Evolutionary conservation across 2,888 invertebrate species (phyloP), one percentile per base, ranked within the genome.

Genomic region (Protonemura montana): DNA sequence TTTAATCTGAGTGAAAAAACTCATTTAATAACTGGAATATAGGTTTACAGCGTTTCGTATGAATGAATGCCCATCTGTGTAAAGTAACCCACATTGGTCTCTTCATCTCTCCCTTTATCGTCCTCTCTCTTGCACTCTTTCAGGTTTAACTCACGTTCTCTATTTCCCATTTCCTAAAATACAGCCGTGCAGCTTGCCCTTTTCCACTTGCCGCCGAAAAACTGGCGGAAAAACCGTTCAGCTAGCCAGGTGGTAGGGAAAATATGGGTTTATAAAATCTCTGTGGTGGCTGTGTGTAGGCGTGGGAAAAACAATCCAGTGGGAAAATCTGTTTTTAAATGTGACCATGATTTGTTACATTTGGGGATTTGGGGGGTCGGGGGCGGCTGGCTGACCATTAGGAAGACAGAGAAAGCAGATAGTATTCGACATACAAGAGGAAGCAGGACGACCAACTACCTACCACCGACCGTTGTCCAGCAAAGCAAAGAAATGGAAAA

Each of bases 271-370:
- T 59, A 84, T 84, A 59, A 84, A 84, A 84, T 84, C 84, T 76
- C 28, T 27, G 84, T 28, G 35, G 35, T 35, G 35, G 5, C 35
- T 35, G 35, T 35, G 35, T 35, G 35, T 3, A 10, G 5, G 59
- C 59, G 84, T 76, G 84, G 76, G 84, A 84, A 84, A 84, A 84
- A 27, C 84, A 59, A 76, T 16, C 59, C 84, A 84, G 84, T 84
- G 84, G 84, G 59, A 84, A 84, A 84, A 84, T 84, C 84, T 84
- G 84, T 84, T 87, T 87, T 86, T 85, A 86, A 87, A 87, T 87
- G 85, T 76, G 85, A 87, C 87, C 85, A 87, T 85, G 87, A 87
- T 87, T 87, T 87, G 87, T 87, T 85, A 84, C 76, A 27, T 59
- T 21, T 3, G 84, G 84, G n/a, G n/a, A n/a, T n/a, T n/a, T n/a